phyloP scores from a whole-genome alignment of 2,797 vertebrate species.

The Steatocranus sp. region DNA sequence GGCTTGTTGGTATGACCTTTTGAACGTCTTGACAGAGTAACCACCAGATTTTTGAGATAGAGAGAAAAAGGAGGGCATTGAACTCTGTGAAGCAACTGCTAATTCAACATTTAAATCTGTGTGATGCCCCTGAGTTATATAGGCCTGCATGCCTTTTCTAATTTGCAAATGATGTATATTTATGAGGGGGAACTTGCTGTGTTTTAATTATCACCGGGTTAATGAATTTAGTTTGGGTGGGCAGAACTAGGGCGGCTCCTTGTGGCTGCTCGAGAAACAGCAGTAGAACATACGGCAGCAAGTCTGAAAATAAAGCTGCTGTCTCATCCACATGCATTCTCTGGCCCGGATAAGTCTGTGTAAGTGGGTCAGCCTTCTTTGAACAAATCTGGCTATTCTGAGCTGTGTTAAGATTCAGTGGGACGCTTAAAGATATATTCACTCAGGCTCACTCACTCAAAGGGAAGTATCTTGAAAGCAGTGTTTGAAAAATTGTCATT shows the following conservation, averaged over 20 bases:
- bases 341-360: conserved; percentile 3
- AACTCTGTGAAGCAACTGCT: neutral
- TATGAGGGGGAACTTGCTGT: neutral
- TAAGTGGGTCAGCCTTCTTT: conserved; percentile 48
- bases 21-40: neutral
- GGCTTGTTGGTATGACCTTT: neutral
- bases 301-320: conserved; percentile 48
- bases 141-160: neutral
- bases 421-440: neutral
- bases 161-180: neutral
- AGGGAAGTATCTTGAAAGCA: neutral
- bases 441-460: neutral
- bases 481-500: neutral
- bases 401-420: neutral
- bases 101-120: neutral
- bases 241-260: conserved; percentile 24
- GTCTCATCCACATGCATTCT: conserved; percentile 33
- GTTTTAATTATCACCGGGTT: neutral
- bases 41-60: neutral
- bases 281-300: neutral
- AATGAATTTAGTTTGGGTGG: neutral
- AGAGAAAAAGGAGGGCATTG: neutral
- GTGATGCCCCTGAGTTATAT: neutral
- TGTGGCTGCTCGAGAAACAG: conserved; percentile 29
- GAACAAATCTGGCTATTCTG: conserved; percentile 11